These are phyloP conservation scores for Lamprotornis superbus DNA, from an alignment of 2,113 vertebrate genomes.

Conservation along the genomic window DNA sequence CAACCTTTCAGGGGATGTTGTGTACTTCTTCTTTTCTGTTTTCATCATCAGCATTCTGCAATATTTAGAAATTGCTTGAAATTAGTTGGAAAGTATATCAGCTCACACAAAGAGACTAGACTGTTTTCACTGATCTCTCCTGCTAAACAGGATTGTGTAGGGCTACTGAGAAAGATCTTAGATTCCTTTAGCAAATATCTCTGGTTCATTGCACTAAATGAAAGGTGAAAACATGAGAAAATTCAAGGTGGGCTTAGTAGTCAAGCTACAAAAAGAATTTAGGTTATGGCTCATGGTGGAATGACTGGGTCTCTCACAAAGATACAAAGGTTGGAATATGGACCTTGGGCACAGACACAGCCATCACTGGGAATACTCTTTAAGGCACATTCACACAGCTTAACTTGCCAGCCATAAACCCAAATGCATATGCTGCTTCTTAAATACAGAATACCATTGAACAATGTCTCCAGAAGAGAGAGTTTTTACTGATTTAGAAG, in stretches of 20 bases:
- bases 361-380: background rate
- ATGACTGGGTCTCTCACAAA: background rate
- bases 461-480: background rate
- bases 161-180: background rate
- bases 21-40: background rate
- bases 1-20: background rate
- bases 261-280: background rate
- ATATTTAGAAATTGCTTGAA: background rate
- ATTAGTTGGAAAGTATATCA: background rate
- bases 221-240: background rate
- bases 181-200: background rate
- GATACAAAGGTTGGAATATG: background rate
- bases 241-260: background rate
- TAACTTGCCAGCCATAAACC: background rate
- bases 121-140: background rate
- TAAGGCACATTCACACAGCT: background rate
- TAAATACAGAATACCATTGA: background rate
- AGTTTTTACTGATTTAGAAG: background rate
- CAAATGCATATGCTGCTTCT: background rate
- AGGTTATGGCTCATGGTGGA: background rate
- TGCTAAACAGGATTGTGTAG: background rate
- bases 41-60: background rate
- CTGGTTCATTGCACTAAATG: background rate
- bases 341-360: background rate
- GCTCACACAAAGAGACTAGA: background rate